phyloP scores from a whole-genome alignment of 1,140 invertebrate species.

The Geopemphigus sp. region DNA sequence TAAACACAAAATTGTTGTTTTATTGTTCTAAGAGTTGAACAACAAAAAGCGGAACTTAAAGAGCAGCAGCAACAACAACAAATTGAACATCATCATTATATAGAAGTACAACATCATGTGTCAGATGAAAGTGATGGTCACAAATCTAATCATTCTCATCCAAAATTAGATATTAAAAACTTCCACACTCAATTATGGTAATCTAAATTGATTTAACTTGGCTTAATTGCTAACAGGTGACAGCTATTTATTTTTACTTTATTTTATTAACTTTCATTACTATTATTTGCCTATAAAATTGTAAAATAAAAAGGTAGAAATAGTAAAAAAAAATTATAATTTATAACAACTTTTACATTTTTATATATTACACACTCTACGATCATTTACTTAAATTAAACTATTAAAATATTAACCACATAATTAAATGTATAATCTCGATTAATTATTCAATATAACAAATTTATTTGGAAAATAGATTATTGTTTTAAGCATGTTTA shows the following conservation, averaged over 20 bases:
- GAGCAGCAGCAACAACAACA: slow-evolving; percentile 2
- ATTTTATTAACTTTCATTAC: background rate
- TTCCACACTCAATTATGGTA: slow-evolving; percentile 44
- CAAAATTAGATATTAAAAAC: slow-evolving; percentile 44
- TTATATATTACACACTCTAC: background rate
- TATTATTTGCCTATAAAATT: slow-evolving; percentile 7
- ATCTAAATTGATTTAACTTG: background rate
- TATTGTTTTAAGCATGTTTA: background rate
- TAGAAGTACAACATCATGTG: slow-evolving; percentile 7
- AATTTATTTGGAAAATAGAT: background rate
- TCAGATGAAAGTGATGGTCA: background rate
- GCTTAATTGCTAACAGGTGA: background rate
- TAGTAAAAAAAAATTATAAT: background rate
- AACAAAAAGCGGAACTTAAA: background rate
- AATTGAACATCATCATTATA: background rate
- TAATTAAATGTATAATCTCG: background rate
- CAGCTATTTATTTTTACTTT: slow-evolving; percentile 30
- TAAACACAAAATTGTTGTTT: background rate
- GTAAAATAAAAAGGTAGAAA: background rate
- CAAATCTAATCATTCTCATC: background rate
- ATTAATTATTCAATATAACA: background rate
- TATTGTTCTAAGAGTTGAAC: background rate
- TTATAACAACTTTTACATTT: background rate
- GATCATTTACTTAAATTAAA: background rate
- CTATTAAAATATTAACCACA: background rate